Conservation (phyloP, 2,797 vertebrate genomes). For the Enteromius afrohamiltoni region DNA sequence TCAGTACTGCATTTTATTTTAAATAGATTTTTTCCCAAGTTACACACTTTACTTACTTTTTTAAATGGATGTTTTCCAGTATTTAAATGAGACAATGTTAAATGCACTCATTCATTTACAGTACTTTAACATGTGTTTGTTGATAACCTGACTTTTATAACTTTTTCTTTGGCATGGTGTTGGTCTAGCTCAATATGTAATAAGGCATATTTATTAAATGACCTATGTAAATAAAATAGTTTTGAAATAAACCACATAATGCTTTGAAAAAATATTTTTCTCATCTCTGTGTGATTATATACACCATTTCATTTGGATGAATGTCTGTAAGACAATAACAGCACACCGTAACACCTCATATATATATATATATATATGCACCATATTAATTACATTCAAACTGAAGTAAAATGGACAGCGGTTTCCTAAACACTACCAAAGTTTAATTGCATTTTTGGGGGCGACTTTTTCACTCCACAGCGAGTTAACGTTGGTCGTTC, state of each 20-base stretch:
- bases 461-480: neutral
- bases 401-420: neutral
- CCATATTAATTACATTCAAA: neutral
- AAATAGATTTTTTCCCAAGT: neutral
- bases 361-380: neutral
- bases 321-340: neutral
- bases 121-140: neutral
- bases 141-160: conserved; percentile 19
- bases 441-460: neutral
- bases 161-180: conserved; percentile 58
- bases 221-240: conserved; percentile 75
- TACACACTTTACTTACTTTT: neutral
- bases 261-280: conserved; percentile 70
- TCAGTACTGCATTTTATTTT: neutral
- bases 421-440: neutral
- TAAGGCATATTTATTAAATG: conserved; percentile 74
- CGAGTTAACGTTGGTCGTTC: neutral
- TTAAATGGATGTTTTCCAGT: neutral
- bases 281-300: neutral
- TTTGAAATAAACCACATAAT: conserved; percentile 76
- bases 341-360: neutral
- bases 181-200: conserved; percentile 67
- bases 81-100: neutral
- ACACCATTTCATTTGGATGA: neutral
- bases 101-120: neutral